A percentile compares a stretch with the other conserved stretches of the same genome.
Evolutionary conservation across 1,140 invertebrate species (phyloP).

Genomic region (Colletes latitarsis): DNA sequence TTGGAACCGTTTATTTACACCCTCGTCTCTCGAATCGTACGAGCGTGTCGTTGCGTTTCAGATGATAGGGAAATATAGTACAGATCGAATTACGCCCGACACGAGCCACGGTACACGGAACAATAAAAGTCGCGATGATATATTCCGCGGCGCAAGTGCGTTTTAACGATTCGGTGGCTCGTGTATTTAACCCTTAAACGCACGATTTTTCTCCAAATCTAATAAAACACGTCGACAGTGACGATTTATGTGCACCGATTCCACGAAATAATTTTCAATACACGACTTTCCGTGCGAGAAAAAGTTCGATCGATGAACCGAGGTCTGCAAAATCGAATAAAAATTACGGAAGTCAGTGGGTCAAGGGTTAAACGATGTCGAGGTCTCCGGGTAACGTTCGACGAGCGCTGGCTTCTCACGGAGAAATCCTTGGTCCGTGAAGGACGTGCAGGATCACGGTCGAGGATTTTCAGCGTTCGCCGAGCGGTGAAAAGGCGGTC

Average conservation of each 20-base stretch:
- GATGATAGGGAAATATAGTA: conserved; percentile 18
- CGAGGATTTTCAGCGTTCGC: conserved; percentile 59
- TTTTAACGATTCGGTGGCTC: conserved; percentile 32
- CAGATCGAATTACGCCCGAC: conserved; percentile 20
- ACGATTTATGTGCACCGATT: too few relatives aligned
- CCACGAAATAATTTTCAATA: too few relatives aligned
- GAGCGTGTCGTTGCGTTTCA: too few relatives aligned
- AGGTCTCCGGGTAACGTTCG: background rate
- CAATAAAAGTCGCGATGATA: conserved; percentile 47
- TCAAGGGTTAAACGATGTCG: conserved; percentile 14
- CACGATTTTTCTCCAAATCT: too few relatives aligned
- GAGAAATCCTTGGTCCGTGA: conserved; percentile 40
- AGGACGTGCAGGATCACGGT: conserved; percentile 41
- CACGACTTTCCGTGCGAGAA: too few relatives aligned
- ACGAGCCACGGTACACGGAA: background rate
- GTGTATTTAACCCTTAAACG: too few relatives aligned
- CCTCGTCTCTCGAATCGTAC: background rate
- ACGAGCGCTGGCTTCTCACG: background rate
- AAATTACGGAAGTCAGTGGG: too few relatives aligned
- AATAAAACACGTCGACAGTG: too few relatives aligned
- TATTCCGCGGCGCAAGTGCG: conserved; percentile 24
- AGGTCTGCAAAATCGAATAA: too few relatives aligned
- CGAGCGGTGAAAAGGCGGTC: conserved; percentile 21
- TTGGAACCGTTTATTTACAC: conserved; percentile 10
- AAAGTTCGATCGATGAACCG: too few relatives aligned